A percentile compares a stretch with the other conserved stretches of the same genome.
Evolutionary conservation across 2,797 vertebrate genomes (phyloP).

Genomic region (Sebastes itinus): DNA sequence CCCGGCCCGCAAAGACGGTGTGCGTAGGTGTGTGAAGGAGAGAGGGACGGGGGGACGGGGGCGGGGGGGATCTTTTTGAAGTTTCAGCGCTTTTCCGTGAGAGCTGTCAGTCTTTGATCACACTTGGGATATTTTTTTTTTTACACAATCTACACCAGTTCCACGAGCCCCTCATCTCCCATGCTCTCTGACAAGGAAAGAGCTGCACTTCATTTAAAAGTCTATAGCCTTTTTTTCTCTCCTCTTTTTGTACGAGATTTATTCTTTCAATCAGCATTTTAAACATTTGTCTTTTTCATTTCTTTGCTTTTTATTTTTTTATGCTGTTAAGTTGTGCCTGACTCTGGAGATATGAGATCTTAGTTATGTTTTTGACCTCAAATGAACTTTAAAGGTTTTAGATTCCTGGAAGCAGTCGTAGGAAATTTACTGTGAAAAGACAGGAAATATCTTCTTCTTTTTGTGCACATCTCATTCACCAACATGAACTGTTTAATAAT

Average conservation of each 20-base stretch:
- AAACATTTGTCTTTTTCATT: conserved; percentile 37
- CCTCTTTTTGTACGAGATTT: conserved; percentile 49
- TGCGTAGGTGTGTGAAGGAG: conserved; percentile 56
- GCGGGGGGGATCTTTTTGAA: conserved; percentile 43
- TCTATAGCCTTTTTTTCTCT: conserved; percentile 36
- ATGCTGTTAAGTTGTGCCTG: conserved; percentile 83
- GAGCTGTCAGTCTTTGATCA: conserved; percentile 70
- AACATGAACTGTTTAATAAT: not conserved
- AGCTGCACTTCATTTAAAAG: conserved; percentile 66
- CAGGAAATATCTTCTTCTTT: not conserved
- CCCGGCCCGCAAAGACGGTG: conserved; percentile 40
- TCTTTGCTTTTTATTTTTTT: conserved; percentile 55
- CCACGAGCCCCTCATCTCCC: conserved; percentile 48
- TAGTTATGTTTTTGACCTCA: conserved; percentile 63
- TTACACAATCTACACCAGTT: conserved; percentile 60
- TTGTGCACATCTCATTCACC: not conserved
- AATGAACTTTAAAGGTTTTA: conserved; percentile 35
- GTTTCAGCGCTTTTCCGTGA: conserved; percentile 46
- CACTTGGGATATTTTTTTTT: conserved; percentile 48
- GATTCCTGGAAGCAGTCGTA: conserved; percentile 21
- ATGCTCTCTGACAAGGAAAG: conserved; percentile 56
- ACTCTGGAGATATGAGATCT: conserved; percentile 56
- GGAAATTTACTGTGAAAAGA: conserved; percentile 16
- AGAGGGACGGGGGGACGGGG: not conserved
- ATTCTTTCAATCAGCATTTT: conserved; percentile 69